Evolutionary conservation across 2,888 invertebrate genomes (phyloP).

Genomic region (Phortica okadai): DNA sequence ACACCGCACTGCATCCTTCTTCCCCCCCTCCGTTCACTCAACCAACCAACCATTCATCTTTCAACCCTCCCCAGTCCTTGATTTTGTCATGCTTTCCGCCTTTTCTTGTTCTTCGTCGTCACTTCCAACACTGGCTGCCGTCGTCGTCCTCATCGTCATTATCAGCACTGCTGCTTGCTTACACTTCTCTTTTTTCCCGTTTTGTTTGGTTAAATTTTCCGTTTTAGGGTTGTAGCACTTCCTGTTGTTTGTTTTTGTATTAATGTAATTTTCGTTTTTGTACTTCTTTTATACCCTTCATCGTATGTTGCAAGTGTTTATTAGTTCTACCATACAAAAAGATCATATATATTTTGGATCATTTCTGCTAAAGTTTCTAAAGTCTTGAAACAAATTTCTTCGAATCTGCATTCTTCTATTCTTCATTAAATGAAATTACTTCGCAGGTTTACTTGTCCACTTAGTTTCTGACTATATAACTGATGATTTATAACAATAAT

Average conservation of each 20-base stretch:
- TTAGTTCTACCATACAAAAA: too few species aligned
- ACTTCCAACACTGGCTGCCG: constrained; percentile 3
- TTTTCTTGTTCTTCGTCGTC: not conserved
- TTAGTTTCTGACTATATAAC: too few species aligned
- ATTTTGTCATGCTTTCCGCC: not conserved
- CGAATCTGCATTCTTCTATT: too few species aligned
- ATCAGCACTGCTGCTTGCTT: not conserved
- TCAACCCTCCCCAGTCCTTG: not conserved
- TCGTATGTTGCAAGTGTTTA: too few species aligned
- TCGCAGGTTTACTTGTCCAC: too few species aligned
- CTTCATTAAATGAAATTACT: too few species aligned
- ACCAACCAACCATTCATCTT: not conserved
- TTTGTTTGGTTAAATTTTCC: constrained; percentile 61
- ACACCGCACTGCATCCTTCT: not conserved
- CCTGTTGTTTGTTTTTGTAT: constrained; percentile 56
- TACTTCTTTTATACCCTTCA: not conserved
- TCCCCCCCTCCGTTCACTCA: not conserved
- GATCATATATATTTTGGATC: too few species aligned
- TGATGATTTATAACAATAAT: too few species aligned
- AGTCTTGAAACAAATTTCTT: too few species aligned
- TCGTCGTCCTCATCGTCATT: constrained; percentile 7
- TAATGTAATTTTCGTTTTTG: constrained; percentile 44
- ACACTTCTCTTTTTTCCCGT: not conserved
- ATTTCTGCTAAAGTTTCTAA: too few species aligned
- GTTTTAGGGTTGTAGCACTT: constrained; percentile 59